Evolutionary conservation across 2,113 vertebrate genomes (phyloP), one percentile per base, ranked within the genome.

Genomic region (Climacteris rufus): DNA sequence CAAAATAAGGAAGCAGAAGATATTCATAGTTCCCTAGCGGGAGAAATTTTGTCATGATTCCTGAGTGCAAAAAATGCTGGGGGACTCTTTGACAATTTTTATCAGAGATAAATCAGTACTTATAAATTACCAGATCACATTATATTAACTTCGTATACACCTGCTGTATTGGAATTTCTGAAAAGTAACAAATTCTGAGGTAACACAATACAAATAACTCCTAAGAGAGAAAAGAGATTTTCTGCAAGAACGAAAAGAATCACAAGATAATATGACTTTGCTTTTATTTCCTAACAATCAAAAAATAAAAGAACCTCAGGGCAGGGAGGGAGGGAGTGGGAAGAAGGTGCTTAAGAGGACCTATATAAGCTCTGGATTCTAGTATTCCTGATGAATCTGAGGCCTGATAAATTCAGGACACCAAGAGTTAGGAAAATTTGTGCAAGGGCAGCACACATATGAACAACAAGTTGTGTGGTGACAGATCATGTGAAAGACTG

Each of bases 1-100:
- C 83, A 85, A 83, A 87, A 88, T 37, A 85, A n/a, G 21, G 37
- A 95, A 96, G 50, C 10, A 94, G 70, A 74, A 95, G 31, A n/a
- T 22, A 77, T 81, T 74, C 45, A 35, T 20, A 80, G 52, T 30
- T 75, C 24, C 82, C 70, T 27, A 76, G 53, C 0, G 68, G 56
- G 28, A 83, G 85, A 94, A 96, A 83, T 7, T 85, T 90, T 35
- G 27, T 8, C 25, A 24, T 69, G 57, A 76, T 70, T 89, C 57
- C 74, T 69, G 60, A 40, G 45, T 30, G 33, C 13, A 77, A 53
- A 64, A 93, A 89, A 91, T 37, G 25, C 5, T 78, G 35, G 18
- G 44, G 39, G 30, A 80, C 28, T 77, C 49, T 75, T 45, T 71
- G 70, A 82, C 17, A 54, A n/a, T 83, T 92, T 90, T 82, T 82